phyloP scores from a whole-genome alignment of 2,888 invertebrate species.

The Eumerus sabulonum region DNA sequence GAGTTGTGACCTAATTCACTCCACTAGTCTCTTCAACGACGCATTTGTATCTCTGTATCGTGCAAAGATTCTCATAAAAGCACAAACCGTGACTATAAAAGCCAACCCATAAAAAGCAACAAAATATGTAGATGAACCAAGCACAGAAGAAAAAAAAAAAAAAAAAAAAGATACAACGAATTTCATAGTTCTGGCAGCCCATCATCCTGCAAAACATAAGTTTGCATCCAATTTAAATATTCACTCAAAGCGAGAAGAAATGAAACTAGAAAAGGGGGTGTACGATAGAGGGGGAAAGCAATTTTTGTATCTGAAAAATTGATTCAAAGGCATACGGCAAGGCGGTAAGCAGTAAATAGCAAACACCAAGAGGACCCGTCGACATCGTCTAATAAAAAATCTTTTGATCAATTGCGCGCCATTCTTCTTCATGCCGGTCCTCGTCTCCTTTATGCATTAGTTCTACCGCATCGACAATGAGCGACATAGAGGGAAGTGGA shows the following conservation, averaged over 20 bases:
- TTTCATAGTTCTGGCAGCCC: conserved; percentile 2
- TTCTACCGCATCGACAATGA: conserved; percentile 7
- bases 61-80: conserved; percentile 8
- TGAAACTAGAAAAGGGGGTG: background rate
- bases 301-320: conserved; percentile 56
- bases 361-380: background rate
- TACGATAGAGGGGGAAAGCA: conserved; percentile 20
- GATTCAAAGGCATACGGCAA: conserved; percentile 53
- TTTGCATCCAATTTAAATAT: conserved; percentile 58
- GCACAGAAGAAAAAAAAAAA: too few species aligned
- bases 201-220: conserved; percentile 9
- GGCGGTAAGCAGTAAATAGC: background rate
- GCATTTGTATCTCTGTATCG: too few species aligned
- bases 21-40: too few species aligned
- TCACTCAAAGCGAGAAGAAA: conserved; percentile 16
- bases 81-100: conserved; percentile 2
- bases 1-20: too few species aligned
- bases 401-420: conserved; percentile 65
- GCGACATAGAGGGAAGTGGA: too few species aligned
- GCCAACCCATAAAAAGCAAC: conserved; percentile 4
- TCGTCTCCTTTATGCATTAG: conserved; percentile 51
- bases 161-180: conserved; percentile 9
- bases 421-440: conserved; percentile 17
- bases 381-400: conserved; percentile 58
- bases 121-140: too few species aligned